These are phyloP conservation scores for Caenorhabditis zanzibari DNA, from an alignment of 2,888 invertebrate species.

Conservation along the genomic window DNA sequence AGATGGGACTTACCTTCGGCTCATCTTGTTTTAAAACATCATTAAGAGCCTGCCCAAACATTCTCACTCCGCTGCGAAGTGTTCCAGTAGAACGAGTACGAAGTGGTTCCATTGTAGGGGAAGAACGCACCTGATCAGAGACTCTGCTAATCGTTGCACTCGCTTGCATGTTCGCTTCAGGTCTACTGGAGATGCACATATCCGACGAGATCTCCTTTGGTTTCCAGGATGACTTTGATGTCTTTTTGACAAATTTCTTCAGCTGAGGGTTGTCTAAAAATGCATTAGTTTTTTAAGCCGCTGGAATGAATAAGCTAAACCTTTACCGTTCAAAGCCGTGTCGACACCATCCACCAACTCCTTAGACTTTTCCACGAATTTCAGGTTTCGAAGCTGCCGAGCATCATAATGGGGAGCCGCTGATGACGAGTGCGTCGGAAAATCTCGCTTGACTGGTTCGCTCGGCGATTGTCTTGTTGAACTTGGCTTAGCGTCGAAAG, in stretches of 20 bases:
- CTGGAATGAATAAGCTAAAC: not conserved
- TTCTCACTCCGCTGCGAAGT: not conserved
- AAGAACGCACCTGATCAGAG: not conserved
- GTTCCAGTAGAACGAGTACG: not conserved
- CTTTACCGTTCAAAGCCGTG: conserved; percentile 12
- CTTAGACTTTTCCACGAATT: not conserved
- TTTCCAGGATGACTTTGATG: not conserved
- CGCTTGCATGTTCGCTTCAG: not conserved
- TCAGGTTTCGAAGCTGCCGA: conserved; percentile 4
- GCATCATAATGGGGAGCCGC: conserved; percentile 5
- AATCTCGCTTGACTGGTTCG: no score
- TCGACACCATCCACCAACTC: not conserved
- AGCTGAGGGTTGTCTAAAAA: conserved; percentile 3
- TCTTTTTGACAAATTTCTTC: not conserved
- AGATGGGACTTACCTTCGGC: not conserved
- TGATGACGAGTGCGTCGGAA: no score
- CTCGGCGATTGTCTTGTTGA: not conserved
- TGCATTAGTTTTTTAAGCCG: not conserved
- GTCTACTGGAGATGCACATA: no score
- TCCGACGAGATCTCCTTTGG: not conserved
- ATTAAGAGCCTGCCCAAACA: conserved; percentile 21
- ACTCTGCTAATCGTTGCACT: not conserved
- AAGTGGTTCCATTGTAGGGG: not conserved
- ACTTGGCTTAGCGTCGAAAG: not conserved
- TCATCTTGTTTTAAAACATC: conserved; percentile 5